phyloP scores from a whole-genome alignment of 2,113 vertebrate genomes.

The Gymnocephalus cernua region DNA sequence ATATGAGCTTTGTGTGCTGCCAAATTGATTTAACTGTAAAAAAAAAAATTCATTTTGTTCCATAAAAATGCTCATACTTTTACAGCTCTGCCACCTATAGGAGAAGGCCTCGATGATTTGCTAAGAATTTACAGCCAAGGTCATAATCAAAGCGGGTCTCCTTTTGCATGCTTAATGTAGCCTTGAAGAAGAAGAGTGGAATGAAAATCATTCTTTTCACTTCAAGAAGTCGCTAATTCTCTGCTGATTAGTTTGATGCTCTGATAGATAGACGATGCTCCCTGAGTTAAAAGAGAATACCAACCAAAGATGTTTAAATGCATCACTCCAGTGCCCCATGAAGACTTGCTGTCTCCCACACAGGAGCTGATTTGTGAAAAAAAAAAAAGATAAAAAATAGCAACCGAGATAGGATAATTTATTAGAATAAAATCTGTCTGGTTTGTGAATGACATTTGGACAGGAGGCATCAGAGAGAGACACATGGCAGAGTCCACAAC shows the following conservation, averaged over 20 bases:
- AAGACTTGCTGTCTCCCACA: slow-evolving; percentile 29
- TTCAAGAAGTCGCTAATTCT: slow-evolving; percentile 65
- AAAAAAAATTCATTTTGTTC: slow-evolving; percentile 77
- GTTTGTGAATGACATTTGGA: slow-evolving; percentile 27
- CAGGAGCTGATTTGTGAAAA: slow-evolving; percentile 35
- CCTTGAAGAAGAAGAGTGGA: slow-evolving; percentile 54
- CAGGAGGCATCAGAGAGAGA: slow-evolving; percentile 12
- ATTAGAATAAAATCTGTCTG: slow-evolving; percentile 25
- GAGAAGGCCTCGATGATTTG: slow-evolving; percentile 65
- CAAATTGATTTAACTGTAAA: slow-evolving; percentile 79
- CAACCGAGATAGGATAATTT: slow-evolving; percentile 30
- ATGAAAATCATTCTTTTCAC: slow-evolving; percentile 64
- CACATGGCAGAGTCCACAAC: background rate
- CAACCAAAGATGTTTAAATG: slow-evolving; percentile 47
- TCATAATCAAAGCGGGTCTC: slow-evolving; percentile 73
- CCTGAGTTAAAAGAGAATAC: slow-evolving; percentile 60
- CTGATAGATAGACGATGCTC: slow-evolving; percentile 50
- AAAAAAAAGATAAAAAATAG: background rate
- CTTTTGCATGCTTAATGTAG: slow-evolving; percentile 56
- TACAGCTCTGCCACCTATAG: slow-evolving; percentile 68
- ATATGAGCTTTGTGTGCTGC: slow-evolving; percentile 70
- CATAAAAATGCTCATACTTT: slow-evolving; percentile 77
- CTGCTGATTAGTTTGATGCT: slow-evolving; percentile 68
- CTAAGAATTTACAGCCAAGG: slow-evolving; percentile 76
- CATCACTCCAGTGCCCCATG: slow-evolving; percentile 37